Evolutionary conservation across 2,888 invertebrate species (phyloP).

Genomic region (Aphelenchoides bicaudatus): DNA sequence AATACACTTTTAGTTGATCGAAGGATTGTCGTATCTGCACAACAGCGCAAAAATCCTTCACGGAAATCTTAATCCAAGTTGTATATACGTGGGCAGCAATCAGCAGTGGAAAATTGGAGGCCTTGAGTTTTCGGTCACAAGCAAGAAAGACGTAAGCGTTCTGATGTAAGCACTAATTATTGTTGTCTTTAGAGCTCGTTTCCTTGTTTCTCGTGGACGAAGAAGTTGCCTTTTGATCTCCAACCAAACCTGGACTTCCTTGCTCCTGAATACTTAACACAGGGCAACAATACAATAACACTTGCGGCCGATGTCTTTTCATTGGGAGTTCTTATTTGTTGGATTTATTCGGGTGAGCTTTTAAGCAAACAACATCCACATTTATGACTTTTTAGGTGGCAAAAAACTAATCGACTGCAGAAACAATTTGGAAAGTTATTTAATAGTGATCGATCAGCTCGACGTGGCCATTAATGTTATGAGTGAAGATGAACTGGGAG

Average conservation of each 20-base stretch:
- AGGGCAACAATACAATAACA: conserved; percentile 64
- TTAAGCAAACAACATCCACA: neutral
- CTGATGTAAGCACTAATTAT: neutral
- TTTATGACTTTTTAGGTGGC: conserved; percentile 66
- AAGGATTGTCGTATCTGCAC: conserved; percentile 87
- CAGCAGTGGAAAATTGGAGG: conserved; percentile 95
- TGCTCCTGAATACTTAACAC: conserved; percentile 85
- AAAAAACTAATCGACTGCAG: conserved; percentile 82
- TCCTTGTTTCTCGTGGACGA: conserved; percentile 81
- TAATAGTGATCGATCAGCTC: conserved; percentile 77
- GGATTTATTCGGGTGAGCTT: conserved; percentile 73
- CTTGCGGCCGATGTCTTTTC: conserved; percentile 93
- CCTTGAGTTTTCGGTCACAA: conserved; percentile 68
- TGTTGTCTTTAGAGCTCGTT: conserved; percentile 71
- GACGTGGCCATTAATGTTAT: conserved; percentile 50
- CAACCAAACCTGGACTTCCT: conserved; percentile 88
- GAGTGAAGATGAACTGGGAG: conserved; percentile 73
- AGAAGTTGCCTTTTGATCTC: conserved; percentile 81
- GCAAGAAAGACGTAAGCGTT: conserved; percentile 46
- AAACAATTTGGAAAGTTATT: conserved; percentile 80
- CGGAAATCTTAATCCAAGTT: conserved; percentile 87
- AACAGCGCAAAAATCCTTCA: conserved; percentile 82
- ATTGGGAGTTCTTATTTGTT: conserved; percentile 85
- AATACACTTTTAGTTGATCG: conserved; percentile 68
- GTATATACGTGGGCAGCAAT: conserved; percentile 82